These are phyloP conservation scores for Agrenia bidenticulata DNA, from an alignment of 2,888 invertebrate species.

Conservation along the genomic window DNA sequence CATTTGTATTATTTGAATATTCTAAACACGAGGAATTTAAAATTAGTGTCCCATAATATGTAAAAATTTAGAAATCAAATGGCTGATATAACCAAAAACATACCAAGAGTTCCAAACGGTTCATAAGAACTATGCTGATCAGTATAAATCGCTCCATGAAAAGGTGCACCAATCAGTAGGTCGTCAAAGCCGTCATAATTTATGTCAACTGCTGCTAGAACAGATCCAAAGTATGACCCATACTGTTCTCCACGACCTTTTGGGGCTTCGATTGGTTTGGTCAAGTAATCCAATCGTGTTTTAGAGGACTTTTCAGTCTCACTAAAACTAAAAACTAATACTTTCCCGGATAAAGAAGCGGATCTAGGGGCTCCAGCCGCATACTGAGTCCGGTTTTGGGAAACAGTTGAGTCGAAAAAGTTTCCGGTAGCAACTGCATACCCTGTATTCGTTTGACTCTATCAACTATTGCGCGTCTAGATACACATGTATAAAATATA, in stretches of 20 bases:
- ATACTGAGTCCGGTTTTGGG: constrained; percentile 55
- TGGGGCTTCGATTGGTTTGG: constrained; percentile 20
- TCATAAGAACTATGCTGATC: constrained; percentile 56
- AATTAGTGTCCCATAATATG: too few relatives aligned
- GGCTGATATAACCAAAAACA: too few relatives aligned
- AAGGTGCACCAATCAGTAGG: constrained; percentile 35
- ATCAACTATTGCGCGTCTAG: too few relatives aligned
- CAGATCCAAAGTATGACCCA: constrained; percentile 38
- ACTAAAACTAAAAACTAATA: constrained; percentile 24
- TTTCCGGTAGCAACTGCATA: constrained; percentile 53
- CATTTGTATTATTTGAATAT: too few relatives aligned
- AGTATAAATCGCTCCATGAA: constrained; percentile 28
- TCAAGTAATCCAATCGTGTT: constrained; percentile 21
- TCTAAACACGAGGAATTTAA: too few relatives aligned
- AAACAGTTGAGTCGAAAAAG: constrained; percentile 51
- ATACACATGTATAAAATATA: too few relatives aligned
- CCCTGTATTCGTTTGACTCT: constrained; percentile 41
- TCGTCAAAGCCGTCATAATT: constrained; percentile 30
- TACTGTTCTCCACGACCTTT: constrained; percentile 13
- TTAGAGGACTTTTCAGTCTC: background rate
- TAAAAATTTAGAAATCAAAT: too few relatives aligned
- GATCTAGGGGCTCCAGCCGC: constrained; percentile 55
- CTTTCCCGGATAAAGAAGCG: constrained; percentile 19
- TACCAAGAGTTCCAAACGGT: too few relatives aligned
- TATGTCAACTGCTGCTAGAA: constrained; percentile 24